Base-by-base conservation (phyloP, 2,888 invertebrate genomes). In the Gymnocheta viridis region DNA sequence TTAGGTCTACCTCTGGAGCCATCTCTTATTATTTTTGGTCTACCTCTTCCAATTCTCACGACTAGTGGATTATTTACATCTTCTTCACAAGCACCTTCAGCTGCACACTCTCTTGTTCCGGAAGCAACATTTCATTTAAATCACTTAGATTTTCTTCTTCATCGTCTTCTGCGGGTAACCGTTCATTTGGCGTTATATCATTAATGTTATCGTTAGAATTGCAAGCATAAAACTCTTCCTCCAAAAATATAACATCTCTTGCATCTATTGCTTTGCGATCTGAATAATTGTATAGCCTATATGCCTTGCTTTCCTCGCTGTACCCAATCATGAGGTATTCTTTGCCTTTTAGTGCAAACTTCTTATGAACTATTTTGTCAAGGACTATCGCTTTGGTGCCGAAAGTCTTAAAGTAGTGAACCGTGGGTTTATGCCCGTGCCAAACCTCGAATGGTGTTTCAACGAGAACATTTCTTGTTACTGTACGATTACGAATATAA, bases 1-100 rank as follows among this genome's bases (percentile, higher is more conserved):
- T 38, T 44, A 10, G 85, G 81, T 24, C 80, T 81, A 10, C 85
- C 85, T 56, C 51, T 76, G 51, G 47, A 67, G 14, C 82, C 86
- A 9, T 76, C 81, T n/a, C 85, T 67, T 17, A 85, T n/a, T n/a
- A 85, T 24, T 62, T 54, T 76, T 44, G n/a, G n/a, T n/a, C n/a
- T n/a, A n/a, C n/a, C n/a, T n/a, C n/a, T n/a, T n/a, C n/a, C n/a
- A n/a, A n/a, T 62, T 38, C 24, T 49, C 7, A 51, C 47, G 6
- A 35, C 47, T 12, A 12, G 19, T 22, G 5, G n/a, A 6, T 7
- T 49, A 35, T 38, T 47, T 4, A 22, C 35, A 14, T 12, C 58
- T 51, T 32, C 22, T n/a, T 49, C 17, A 47, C 32, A 10, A 35
- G 4, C 49, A 38, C n/a, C 49, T 17, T 51, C 29, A 6, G 19